Evolutionary conservation across 2,113 vertebrate genomes (phyloP).

Genomic region (Pogonocichla stellata): DNA sequence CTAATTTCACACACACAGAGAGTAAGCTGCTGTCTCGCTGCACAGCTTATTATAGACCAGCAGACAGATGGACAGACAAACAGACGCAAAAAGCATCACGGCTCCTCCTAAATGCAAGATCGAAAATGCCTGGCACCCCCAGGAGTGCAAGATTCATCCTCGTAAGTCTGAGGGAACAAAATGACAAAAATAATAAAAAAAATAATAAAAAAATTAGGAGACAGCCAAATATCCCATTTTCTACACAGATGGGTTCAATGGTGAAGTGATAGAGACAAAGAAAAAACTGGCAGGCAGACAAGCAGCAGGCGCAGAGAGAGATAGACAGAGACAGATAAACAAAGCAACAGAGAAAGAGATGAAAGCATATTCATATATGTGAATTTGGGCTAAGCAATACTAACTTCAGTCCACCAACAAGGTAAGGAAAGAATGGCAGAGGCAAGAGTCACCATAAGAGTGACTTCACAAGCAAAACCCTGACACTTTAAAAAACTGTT

Average conservation of each 20-base stretch:
- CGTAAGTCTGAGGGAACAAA: conserved; percentile 54
- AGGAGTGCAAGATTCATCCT: conserved; percentile 62
- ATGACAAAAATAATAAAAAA: conserved; percentile 27
- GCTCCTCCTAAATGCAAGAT: conserved; percentile 65
- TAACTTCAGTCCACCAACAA: conserved; percentile 47
- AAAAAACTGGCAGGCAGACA: conserved; percentile 73
- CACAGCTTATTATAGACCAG: conserved; percentile 75
- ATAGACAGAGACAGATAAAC: conserved; percentile 65
- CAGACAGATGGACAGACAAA: conserved; percentile 80
- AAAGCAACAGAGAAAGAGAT: conserved; percentile 62
- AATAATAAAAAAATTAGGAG: conserved; percentile 14
- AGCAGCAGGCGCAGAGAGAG: conserved; percentile 65
- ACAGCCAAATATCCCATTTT: conserved; percentile 68
- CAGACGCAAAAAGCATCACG: conserved; percentile 65
- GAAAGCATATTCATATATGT: conserved; percentile 35
- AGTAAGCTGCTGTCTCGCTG: conserved; percentile 77
- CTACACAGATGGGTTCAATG: conserved; percentile 71
- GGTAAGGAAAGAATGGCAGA: conserved; percentile 27
- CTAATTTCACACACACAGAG: conserved; percentile 81
- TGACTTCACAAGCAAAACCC: conserved; percentile 23
- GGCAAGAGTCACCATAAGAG: conserved; percentile 7
- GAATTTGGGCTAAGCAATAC: conserved; percentile 29
- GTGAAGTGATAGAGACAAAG: conserved; percentile 77
- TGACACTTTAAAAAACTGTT: conserved; percentile 6
- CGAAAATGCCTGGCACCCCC: conserved; percentile 63